phyloP scores from a whole-genome alignment of 2,113 vertebrate species.

The Origma solitaria region DNA sequence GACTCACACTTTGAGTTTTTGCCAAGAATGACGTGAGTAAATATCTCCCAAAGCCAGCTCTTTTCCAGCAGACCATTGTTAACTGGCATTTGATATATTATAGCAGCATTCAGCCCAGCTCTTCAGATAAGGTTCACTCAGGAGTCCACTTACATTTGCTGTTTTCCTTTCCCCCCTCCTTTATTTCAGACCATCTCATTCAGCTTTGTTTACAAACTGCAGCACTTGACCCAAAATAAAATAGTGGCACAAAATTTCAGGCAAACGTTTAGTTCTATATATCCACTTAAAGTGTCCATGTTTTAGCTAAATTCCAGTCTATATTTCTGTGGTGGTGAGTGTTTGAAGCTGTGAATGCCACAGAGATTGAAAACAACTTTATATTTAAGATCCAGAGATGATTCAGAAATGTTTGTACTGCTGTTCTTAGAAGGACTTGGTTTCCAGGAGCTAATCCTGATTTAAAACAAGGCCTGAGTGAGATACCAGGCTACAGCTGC shows the following conservation, averaged over 20 bases:
- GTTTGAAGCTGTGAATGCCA: background rate
- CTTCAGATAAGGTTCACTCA: background rate
- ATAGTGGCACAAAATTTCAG: background rate
- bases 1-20: constrained; percentile 37
- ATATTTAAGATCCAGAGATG: background rate
- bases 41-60: constrained; percentile 37
- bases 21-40: constrained; percentile 51
- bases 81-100: constrained; percentile 30
- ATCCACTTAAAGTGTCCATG: too few species aligned
- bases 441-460: background rate
- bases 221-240: background rate
- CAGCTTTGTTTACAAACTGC: background rate
- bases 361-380: background rate
- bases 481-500: background rate
- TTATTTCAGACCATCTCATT: background rate
- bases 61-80: constrained; percentile 17
- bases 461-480: background rate
- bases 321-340: background rate
- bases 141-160: background rate
- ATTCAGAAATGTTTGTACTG: background rate
- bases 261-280: background rate
- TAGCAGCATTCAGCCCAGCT: background rate
- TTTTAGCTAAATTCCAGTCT: background rate
- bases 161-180: background rate
- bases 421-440: background rate